phyloP scores from a whole-genome alignment of 2,113 vertebrate species.

The Chloropsis cyanopogon region DNA sequence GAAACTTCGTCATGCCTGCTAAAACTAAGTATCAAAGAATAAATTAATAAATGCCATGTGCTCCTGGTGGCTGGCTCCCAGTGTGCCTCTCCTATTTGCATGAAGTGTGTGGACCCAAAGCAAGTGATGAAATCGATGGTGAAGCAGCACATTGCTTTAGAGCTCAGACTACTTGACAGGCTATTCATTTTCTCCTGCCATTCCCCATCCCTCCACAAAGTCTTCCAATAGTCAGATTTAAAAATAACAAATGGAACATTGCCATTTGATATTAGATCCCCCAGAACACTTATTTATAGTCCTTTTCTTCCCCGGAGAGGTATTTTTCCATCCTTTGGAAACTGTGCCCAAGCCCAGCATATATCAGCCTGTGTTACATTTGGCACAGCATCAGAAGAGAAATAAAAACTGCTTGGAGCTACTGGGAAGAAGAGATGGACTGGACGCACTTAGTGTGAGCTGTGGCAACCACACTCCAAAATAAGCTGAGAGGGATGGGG shows the following conservation, averaged over 20 bases:
- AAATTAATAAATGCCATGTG: neutral
- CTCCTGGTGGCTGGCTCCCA: neutral
- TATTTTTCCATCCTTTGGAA: neutral
- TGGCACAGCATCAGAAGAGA: neutral
- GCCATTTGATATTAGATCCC: neutral
- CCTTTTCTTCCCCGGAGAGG: neutral
- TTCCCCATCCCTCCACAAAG: neutral
- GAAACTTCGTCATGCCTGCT: neutral
- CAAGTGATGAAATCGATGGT: neutral
- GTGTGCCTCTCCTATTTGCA: neutral
- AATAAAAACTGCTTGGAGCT: neutral
- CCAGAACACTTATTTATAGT: neutral
- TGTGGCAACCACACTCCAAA: neutral
- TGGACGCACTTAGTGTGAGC: neutral
- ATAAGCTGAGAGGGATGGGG: neutral
- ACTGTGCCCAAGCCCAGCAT: accelerated
- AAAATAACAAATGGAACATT: slow-evolving; percentile 22
- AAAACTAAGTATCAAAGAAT: neutral
- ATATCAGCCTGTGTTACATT: neutral
- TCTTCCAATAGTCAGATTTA: neutral
- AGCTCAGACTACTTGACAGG: neutral
- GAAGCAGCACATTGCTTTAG: neutral
- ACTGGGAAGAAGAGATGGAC: neutral
- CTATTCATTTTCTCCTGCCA: neutral
- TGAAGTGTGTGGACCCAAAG: neutral